Evolutionary conservation across 2,888 invertebrate genomes (phyloP).

Genomic region (Leptodirus hochenwartii): DNA sequence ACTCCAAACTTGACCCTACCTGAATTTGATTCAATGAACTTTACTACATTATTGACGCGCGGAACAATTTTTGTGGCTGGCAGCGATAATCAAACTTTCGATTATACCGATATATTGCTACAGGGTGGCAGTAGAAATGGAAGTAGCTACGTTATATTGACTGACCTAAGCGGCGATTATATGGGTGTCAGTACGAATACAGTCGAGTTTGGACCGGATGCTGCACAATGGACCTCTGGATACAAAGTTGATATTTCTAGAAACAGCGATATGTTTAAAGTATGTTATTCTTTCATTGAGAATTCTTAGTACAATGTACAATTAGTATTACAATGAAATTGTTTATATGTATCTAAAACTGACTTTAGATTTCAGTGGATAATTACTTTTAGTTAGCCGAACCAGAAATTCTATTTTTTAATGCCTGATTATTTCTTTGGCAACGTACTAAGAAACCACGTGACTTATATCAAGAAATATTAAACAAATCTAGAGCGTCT

Average conservation of each 20-base stretch:
- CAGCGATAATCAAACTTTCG: slow-evolving; percentile 23
- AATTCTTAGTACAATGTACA: too few relatives aligned
- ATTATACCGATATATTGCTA: slow-evolving; percentile 20
- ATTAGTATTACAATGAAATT: too few relatives aligned
- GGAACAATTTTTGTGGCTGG: slow-evolving; percentile 34
- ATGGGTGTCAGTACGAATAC: slow-evolving; percentile 17
- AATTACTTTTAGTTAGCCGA: too few relatives aligned
- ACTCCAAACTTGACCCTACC: slow-evolving; percentile 29
- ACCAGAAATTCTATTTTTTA: too few relatives aligned
- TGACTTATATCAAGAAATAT: too few relatives aligned
- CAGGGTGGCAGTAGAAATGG: slow-evolving; percentile 20
- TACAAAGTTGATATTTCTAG: slow-evolving; percentile 16
- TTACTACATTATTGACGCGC: slow-evolving; percentile 30
- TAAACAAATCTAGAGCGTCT: too few relatives aligned
- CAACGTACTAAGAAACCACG: too few relatives aligned
- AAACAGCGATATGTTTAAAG: slow-evolving; percentile 12
- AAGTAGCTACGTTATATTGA: slow-evolving; percentile 18
- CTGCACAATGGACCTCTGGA: slow-evolving; percentile 15
- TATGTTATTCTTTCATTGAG: too few relatives aligned
- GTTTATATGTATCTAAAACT: too few relatives aligned
- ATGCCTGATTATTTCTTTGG: too few relatives aligned
- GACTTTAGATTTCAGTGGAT: too few relatives aligned
- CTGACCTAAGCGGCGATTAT: slow-evolving; percentile 21
- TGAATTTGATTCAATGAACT: slow-evolving; percentile 31
- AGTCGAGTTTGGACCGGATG: slow-evolving; percentile 19